These are phyloP conservation scores for Ploceus nigricollis DNA, from an alignment of 2,113 vertebrate species.

Conservation along the genomic window DNA sequence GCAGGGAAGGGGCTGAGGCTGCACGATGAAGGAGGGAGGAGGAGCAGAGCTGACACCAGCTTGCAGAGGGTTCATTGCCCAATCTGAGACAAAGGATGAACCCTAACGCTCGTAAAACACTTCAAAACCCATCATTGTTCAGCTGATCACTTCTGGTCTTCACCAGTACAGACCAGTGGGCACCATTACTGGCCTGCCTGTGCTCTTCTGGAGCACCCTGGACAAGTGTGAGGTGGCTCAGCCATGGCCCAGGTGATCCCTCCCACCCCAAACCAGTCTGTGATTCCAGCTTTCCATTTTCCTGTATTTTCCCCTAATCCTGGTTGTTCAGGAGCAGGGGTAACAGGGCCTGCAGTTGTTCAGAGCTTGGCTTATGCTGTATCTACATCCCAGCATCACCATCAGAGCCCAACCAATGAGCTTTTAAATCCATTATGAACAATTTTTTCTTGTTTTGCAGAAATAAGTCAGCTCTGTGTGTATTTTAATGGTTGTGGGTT, in stretches of 20 bases:
- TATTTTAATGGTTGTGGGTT: fast-evolving
- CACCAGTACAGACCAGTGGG: not conserved
- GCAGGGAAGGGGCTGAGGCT: not conserved
- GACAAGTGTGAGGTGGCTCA: fast-evolving
- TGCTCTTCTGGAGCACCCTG: not conserved
- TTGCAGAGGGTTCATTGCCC: not conserved
- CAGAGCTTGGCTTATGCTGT: too few relatives aligned
- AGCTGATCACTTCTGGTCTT: fast-evolving
- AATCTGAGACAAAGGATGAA: not conserved
- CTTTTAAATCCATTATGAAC: not conserved
- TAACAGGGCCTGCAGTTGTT: fast-evolving
- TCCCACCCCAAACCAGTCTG: not conserved
- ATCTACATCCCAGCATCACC: fast-evolving
- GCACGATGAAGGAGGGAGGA: not conserved
- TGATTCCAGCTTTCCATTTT: not conserved
- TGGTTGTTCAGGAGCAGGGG: fast-evolving
- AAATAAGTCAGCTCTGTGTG: not conserved
- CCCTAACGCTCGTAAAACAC: fast-evolving
- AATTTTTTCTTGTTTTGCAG: not conserved
- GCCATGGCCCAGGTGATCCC: not conserved
- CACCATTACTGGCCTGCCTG: fast-evolving
- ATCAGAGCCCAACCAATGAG: not conserved
- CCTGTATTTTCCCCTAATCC: not conserved
- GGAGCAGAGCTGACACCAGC: not conserved
- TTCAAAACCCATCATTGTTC: not conserved